phyloP scores from a whole-genome alignment of 2,797 vertebrate species.

The Etheostoma perlongum region DNA sequence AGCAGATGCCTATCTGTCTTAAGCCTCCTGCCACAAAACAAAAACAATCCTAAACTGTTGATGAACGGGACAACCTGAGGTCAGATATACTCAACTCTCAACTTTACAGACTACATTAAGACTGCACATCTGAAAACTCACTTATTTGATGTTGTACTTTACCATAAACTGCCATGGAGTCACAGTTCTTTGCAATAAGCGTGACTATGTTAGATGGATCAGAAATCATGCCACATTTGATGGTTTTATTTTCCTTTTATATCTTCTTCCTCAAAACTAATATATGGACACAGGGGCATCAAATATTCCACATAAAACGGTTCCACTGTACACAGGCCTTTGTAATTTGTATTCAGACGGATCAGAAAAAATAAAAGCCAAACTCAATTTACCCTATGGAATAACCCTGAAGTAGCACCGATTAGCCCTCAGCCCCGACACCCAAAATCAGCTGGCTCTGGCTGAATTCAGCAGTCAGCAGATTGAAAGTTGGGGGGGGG shows the following conservation, averaged over 20 bases:
- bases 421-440: slow-evolving; percentile 52
- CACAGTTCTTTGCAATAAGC: neutral
- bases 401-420: slow-evolving; percentile 64
- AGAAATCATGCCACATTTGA: neutral
- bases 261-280: neutral
- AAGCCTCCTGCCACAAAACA: slow-evolving; percentile 68
- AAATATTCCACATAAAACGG: neutral
- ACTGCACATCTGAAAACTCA: slow-evolving; percentile 1
- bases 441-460: slow-evolving; percentile 68
- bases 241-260: neutral
- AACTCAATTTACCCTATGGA: slow-evolving; percentile 69
- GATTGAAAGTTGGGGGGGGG: slow-evolving; percentile 55
- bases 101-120: neutral
- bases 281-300: neutral
- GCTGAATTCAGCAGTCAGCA: slow-evolving; percentile 78
- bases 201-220: neutral
- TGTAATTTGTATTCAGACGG: slow-evolving; percentile 34
- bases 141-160: no score
- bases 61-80: slow-evolving; percentile 58
- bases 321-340: slow-evolving; percentile 21
- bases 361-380: slow-evolving; percentile 55
- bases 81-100: slow-evolving; percentile 38
- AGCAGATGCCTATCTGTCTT: slow-evolving; percentile 71
- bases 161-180: neutral
- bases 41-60: slow-evolving; percentile 48